Percentiles rank a stretch among this genome's conserved stretches.
Evolutionary conservation across 2,113 vertebrate species (phyloP).

Genomic region (Nannobrachium achirus): DNA sequence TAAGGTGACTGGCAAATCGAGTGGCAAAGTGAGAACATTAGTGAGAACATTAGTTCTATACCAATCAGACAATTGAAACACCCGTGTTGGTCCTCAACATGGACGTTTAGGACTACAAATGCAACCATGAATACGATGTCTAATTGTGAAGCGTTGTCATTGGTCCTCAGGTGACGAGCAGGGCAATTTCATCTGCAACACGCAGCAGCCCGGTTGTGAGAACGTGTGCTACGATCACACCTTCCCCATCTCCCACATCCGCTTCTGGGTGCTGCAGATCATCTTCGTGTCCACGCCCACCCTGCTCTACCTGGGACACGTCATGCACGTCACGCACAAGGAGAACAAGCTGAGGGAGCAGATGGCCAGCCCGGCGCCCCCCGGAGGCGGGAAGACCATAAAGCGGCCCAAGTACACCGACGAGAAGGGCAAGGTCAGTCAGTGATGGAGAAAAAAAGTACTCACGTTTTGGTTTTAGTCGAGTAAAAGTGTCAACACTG

Average conservation of each 20-base stretch:
- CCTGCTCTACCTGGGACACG: conserved; percentile 91
- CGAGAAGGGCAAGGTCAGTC: conserved; percentile 66
- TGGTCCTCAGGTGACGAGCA: conserved; percentile 78
- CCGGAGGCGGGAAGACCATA: no score
- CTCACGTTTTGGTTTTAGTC: no score
- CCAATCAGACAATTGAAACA: no score
- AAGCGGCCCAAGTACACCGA: conserved; percentile 82
- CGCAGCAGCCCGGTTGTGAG: conserved; percentile 83
- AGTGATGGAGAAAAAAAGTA: no score
- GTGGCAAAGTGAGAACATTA: no score
- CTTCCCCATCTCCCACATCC: conserved; percentile 86
- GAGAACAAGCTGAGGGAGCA: conserved; percentile 88
- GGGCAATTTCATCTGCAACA: conserved; percentile 82
- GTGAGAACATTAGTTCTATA: no score
- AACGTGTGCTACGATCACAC: conserved; percentile 85
- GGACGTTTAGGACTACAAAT: no score
- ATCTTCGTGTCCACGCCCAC: conserved; percentile 96
- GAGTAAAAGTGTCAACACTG: no score
- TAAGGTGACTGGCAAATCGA: no score
- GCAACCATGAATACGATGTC: no score
- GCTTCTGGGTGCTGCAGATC: conserved; percentile 96
- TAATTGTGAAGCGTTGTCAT: no score
- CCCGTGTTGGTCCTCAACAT: no score
- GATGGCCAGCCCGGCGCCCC: conserved; percentile 36
- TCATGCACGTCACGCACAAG: conserved; percentile 86